Evolutionary conservation across 2,888 invertebrate species (phyloP).

Genomic region (Anthrax anthrax): DNA sequence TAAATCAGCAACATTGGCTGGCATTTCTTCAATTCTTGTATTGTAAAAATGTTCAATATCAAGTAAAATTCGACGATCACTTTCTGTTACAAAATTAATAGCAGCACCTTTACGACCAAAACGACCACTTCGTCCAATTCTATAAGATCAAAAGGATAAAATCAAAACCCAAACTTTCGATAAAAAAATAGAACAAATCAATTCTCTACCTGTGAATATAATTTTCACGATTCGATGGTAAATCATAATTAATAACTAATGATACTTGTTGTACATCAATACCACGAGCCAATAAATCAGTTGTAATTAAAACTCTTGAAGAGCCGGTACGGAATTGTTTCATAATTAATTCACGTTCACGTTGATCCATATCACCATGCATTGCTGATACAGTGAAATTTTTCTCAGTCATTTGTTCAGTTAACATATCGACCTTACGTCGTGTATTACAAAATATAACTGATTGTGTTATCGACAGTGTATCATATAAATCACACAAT

Average conservation of each 20-base stretch:
- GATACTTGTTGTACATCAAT: constrained; percentile 99
- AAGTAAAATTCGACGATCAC: constrained; percentile 84
- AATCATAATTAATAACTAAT: constrained; percentile 98
- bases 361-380: constrained; percentile 99
- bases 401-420: constrained; percentile 84
- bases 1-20: constrained; percentile 97
- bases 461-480: constrained; percentile 96
- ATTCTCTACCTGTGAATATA: constrained; percentile 90
- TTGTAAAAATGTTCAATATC: constrained; percentile 99
- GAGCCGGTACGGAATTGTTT: constrained; percentile 98
- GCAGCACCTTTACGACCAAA: constrained; percentile 99
- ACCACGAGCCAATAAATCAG: constrained; percentile 95
- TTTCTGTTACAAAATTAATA: constrained; percentile 96
- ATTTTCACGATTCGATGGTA: constrained; percentile 98
- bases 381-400: constrained; percentile 98
- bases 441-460: constrained; percentile 99
- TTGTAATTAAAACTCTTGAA: constrained; percentile 95
- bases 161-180: background rate
- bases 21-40: constrained; percentile 98
- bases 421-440: constrained; percentile 97
- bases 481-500: constrained; percentile 95
- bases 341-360: constrained; percentile 98
- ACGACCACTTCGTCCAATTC: constrained; percentile 99
- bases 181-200: background rate
- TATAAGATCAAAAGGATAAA: constrained; percentile 28